Percentiles rank a stretch among this genome's conserved stretches.
Conservation (phyloP, 2,888 invertebrate species). For the Pseudanteris insignis region DNA sequence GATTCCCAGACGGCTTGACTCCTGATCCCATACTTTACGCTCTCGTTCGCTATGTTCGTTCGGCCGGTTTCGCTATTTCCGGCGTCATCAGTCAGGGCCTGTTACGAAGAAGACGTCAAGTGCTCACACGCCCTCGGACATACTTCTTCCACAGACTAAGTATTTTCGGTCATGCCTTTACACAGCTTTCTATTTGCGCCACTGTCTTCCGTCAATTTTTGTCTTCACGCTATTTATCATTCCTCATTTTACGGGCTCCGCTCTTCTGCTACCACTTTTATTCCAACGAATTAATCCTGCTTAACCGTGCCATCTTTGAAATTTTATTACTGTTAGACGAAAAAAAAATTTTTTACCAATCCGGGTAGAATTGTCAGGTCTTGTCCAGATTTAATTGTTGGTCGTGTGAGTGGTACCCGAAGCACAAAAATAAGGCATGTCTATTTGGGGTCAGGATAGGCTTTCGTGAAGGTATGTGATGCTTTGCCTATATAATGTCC, state of each 20-base stretch:
- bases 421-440: too few relatives aligned
- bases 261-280: too few relatives aligned
- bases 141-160: slow-evolving; percentile 63
- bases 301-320: too few relatives aligned
- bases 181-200: slow-evolving; percentile 62
- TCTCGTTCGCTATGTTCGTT: slow-evolving; percentile 42
- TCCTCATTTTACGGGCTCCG: slow-evolving; percentile 4
- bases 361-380: too few relatives aligned
- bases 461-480: too few relatives aligned
- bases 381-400: too few relatives aligned
- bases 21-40: slow-evolving; percentile 52
- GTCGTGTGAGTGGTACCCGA: too few relatives aligned
- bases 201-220: slow-evolving; percentile 37
- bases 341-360: too few relatives aligned
- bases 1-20: slow-evolving; percentile 59
- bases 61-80: slow-evolving; percentile 59
- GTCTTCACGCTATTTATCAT: slow-evolving; percentile 27
- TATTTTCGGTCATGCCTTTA: slow-evolving; percentile 60
- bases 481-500: too few relatives aligned
- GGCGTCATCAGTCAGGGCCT: slow-evolving; percentile 63
- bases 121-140: slow-evolving; percentile 55
- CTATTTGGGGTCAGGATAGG: too few relatives aligned
- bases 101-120: slow-evolving; percentile 57
- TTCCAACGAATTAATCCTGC: too few relatives aligned
- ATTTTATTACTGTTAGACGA: too few relatives aligned